Base-by-base conservation (phyloP, 2,888 invertebrate species). In the Zaprionus lineosus region DNA sequence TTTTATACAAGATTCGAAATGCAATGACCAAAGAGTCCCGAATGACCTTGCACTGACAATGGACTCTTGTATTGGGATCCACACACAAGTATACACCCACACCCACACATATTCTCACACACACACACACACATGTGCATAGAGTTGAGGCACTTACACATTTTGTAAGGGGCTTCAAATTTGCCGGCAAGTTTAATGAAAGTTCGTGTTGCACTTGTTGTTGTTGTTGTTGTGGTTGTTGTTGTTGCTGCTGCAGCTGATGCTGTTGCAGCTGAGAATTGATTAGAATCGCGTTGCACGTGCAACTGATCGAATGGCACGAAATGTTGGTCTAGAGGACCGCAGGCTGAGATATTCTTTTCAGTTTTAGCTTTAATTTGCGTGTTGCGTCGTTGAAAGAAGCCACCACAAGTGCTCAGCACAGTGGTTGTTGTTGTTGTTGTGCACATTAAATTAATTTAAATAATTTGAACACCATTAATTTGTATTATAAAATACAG, bases 111-210 rank as follows among this genome's bases (percentile, higher is more conserved):
- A n/a, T n/a, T n/a, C n/a, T n/a, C 12, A 18, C 26, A 14, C 5
- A 19, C 19, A 21, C 14, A 44, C 21, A 16, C 31, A 39, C 33
- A 24, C 37, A 24, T n/a, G n/a, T n/a, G n/a, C n/a, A n/a, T n/a
- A n/a, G n/a, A n/a, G n/a, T n/a, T n/a, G n/a, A 12, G 1, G 16
- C 19, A 70, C 65, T 70, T 70, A 65, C 69, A 37, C 2, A 28
- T 8, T n/a, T n/a, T n/a, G n/a, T n/a, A n/a, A n/a, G n/a, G n/a
- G n/a, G n/a, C n/a, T n/a, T n/a, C n/a, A n/a, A n/a, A n/a, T n/a
- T 12, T 1, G 2, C 43, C 19, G 48, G 60, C 19, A 14, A 4
- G 24, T 21, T 11, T 29, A 33, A 2, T 26, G 15, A 3, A 3
- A 8, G 39, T n/a, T n/a, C n/a, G n/a, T n/a, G 14, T n/a, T 31